Base-by-base conservation (phyloP, 2,888 invertebrate genomes). In the Hirtodrosophila alboralis region DNA sequence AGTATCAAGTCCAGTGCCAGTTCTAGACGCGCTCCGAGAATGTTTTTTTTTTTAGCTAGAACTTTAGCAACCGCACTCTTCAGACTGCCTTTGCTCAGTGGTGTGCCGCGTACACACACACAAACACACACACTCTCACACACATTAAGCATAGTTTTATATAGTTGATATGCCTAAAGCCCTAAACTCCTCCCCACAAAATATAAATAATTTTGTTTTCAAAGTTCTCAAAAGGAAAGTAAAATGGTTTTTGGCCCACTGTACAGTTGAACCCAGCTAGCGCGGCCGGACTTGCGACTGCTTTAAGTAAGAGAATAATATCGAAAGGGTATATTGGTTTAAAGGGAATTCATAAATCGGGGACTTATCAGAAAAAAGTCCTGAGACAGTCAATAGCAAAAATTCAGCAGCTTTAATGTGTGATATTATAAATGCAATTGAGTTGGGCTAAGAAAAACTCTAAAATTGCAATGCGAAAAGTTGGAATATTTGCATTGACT, bases 261-360 rank as follows among this genome's bases (percentile, higher is more conserved):
- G 56, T 72, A 72, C 73, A 76, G 61, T 73, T 56, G 56, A 59
- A 38, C 31, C 31, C 54, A 47, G 57, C 37, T 62, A 59, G 43
- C 34, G 59, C 45, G 44, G 58, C 48, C 45, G 52, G 52, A 59
- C 56, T 59, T 28, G 37, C 23, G 74, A 75, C 59, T 72, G 76
- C 59, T 62, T 60, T 47, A 67, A 57, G 61, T 58, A 14, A 13
- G 13, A 21, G 18, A 31, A 40, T 13, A 36, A 31, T 12, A 14
- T 16, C 28, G 13, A n/a, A 16, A 40, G 43, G 14, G 45, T 5
- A 38, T 36, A 40, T 33, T 23, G 3, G 3, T 12, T 2, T 12
- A 13, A 2, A 8, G 12, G 27, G 12, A 12, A n/a, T 28, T n/a
- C n/a, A n/a, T n/a, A n/a, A n/a, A n/a, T n/a, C n/a, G n/a, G n/a